These are phyloP conservation scores for Troglohyphantes excavatus DNA, from an alignment of 2,888 invertebrate species.

Conservation along the genomic window DNA sequence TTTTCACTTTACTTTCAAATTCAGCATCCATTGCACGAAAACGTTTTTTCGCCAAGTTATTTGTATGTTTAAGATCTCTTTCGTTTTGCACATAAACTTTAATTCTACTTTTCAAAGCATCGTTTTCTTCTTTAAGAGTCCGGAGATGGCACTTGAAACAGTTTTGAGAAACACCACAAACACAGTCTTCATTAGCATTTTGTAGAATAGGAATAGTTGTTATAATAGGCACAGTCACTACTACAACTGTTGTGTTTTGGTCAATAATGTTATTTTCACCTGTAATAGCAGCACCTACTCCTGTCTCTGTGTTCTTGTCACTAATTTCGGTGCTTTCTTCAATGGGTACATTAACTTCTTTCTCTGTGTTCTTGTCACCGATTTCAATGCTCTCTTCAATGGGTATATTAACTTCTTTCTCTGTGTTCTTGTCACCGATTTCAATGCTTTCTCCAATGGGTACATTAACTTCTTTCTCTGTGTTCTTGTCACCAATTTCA, in stretches of 20 bases:
- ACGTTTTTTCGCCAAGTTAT: too few species aligned
- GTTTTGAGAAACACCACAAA: neutral
- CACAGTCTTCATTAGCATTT: neutral
- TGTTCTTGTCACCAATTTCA: too few species aligned
- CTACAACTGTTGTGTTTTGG: neutral
- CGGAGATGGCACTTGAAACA: neutral
- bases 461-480: too few species aligned
- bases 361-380: too few species aligned
- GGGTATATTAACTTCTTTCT: too few species aligned
- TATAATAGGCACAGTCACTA: too few species aligned
- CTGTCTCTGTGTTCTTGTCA: too few species aligned
- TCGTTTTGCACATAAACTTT: neutral
- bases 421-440: too few species aligned
- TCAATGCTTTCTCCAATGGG: too few species aligned
- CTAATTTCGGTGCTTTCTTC: too few species aligned
- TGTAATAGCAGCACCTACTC: neutral
- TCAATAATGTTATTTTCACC: neutral
- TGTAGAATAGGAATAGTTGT: neutral
- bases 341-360: too few species aligned
- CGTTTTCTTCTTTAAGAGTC: neutral
- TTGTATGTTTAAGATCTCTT: neutral
- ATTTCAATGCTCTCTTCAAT: too few species aligned
- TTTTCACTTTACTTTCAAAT: neutral
- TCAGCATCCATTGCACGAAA: neutral
- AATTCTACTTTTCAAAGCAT: neutral